These are phyloP conservation scores for Mormyrus lacerda DNA, from an alignment of 2,113 vertebrate genomes.

Conservation along the genomic window DNA sequence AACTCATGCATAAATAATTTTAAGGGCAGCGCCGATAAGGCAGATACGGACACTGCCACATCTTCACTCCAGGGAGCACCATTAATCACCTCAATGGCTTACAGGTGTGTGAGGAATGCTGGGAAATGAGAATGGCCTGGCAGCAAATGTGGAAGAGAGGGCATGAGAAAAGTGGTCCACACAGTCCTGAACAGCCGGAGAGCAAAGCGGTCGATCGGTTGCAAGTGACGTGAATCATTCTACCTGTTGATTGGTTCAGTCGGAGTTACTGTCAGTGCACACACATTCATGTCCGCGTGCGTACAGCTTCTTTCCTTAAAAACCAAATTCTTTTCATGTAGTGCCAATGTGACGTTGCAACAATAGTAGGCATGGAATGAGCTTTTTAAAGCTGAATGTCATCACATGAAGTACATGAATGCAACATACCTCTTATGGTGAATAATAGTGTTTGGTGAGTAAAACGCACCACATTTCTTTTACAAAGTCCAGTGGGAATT, in stretches of 20 bases:
- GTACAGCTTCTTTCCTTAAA: background rate
- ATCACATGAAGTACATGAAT: background rate
- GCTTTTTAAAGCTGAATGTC: background rate
- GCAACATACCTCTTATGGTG: background rate
- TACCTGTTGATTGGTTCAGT: background rate
- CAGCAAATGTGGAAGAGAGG: background rate
- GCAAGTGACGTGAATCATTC: background rate
- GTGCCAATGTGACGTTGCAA: background rate
- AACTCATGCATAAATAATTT: background rate
- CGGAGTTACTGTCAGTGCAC: background rate
- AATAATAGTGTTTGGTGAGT: background rate
- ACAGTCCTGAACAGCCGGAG: background rate
- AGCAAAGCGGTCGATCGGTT: background rate
- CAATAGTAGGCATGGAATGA: background rate
- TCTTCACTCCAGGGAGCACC: background rate
- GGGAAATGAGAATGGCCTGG: background rate
- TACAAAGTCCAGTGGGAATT: background rate
- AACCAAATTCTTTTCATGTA: too few relatives aligned
- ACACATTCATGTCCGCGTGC: background rate
- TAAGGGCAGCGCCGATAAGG: background rate
- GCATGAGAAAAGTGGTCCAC: background rate
- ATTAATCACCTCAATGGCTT: slow-evolving; percentile 16
- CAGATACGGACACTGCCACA: background rate
- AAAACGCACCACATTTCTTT: background rate
- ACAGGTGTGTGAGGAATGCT: slow-evolving; percentile 16